Base-by-base conservation (phyloP, 2,888 invertebrate genomes). In the Leistus spinibarbis region DNA sequence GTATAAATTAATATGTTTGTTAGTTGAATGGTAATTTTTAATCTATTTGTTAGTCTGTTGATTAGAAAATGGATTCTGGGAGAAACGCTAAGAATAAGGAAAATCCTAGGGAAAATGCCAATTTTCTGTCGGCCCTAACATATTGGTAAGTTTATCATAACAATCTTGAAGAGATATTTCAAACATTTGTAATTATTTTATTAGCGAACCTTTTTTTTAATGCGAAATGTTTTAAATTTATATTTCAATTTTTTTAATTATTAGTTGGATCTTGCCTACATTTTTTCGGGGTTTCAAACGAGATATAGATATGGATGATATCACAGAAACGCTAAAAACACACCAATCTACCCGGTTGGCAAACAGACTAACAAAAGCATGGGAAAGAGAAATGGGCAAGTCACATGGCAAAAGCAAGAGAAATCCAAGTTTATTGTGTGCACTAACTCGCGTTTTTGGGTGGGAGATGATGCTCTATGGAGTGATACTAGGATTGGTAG, bases 261-360 rank as follows among this genome's bases (percentile, higher is more conserved):
- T 71, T 84, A 93, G 93, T 82, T 93, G 92, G 90, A 89, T 92
- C 0, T 83, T 92, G 73, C 90, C 91, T 79, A 90, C 90, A 1
- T 93, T 93, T 81, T 89, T 90, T 82, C 86, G 89, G 76, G 93
- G 93, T 17, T 90, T 89, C 80, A 90, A 87, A 77, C 87, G 90
- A 62, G 92, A 93, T 79, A 87, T 93, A 67, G 90, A 90, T 81
- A 88, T 91, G 66, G 83, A 86, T 7, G 93, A 94, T 83, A 85
- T 94, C 2, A 90, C 90, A 79, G 89, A 89, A 78, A 91, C 92
- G 3, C 83, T 93, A 19, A 88, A 89, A 19, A 91, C 92, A 80
- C 93, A 94, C 83, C 89, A 88, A 76, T 93, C 93, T 1, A 88
- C 89, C 76, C 77, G 69, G n/a, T 83, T 93, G 81, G 93, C 93